Base-by-base conservation (phyloP, 2,113 vertebrate genomes). In the Carassius auratus region DNA sequence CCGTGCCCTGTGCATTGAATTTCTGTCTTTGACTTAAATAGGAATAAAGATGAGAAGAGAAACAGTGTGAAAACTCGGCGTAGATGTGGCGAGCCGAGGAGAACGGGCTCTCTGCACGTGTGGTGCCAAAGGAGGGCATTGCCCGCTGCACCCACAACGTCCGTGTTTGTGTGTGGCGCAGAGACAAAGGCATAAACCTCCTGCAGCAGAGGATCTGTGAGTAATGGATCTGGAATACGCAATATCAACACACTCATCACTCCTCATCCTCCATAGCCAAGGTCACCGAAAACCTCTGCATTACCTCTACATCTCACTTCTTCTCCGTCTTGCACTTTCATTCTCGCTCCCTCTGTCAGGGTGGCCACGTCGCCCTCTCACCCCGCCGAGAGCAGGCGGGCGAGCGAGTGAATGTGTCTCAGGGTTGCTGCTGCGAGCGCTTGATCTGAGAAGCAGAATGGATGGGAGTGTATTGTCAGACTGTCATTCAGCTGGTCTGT, bases 1-100 rank as follows among this genome's bases (percentile, higher is more conserved):
- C 75, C 74, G 50, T 87, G 84, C 84, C 80, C 83, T 81, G 82
- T 80, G 84, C 86, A 87, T 83, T 86, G 86, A 83, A 87, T 89
- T 87, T 90, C 87, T 87, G 83, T 84, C 86, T 90, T 86, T 86
- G 84, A 84, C 86, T 89, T 87, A 87, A 90, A 86, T 82, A 87
- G 83, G 82, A 90, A 90, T 87, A 85, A 90, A 89, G 86, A 90
- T 86, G 86, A 89, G 79, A 87, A 76, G 82, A 79, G 75, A 89
- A 86, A 85, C 71, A 33, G 80, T 87, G 64, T 6, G 23, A 86
- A 89, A 85, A 86, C 79, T 64, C 30, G 33, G 69, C 55, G 42
- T 74, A 76, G 75, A 71, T 57, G 66, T 62, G 36, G 79, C 36
- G 77, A 81, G 74, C 33, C 26, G n/a, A 48, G 12, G 73, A 23